A percentile compares a stretch with the other conserved stretches of the same genome.
phyloP scores from a whole-genome alignment of 2,888 invertebrate species.

The Schizotus pectinicornis region DNA sequence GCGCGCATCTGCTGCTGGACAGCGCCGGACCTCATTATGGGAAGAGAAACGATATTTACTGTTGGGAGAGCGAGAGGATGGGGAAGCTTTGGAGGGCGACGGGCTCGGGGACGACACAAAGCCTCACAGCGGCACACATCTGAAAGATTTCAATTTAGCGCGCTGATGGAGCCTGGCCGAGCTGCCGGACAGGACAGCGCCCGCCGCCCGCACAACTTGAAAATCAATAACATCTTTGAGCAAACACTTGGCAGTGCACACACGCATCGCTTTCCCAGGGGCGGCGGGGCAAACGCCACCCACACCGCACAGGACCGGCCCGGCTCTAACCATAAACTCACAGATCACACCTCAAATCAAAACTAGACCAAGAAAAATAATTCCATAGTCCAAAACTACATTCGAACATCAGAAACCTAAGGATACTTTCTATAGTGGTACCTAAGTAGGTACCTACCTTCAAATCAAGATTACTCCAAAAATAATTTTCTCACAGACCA shows the following conservation, averaged over 20 bases:
- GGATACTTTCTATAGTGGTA: too few relatives aligned
- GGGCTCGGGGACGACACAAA: conserved; percentile 33
- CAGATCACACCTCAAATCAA: conserved; percentile 13
- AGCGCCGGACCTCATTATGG: conserved; percentile 53
- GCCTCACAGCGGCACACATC: conserved; percentile 49
- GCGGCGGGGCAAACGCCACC: conserved; percentile 36
- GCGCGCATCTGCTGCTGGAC: conserved; percentile 52
- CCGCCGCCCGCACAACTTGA: conserved; percentile 54
- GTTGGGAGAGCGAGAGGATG: conserved; percentile 43
- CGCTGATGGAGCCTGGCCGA: conserved; percentile 51
- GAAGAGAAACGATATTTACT: conserved; percentile 56
- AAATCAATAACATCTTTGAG: conserved; percentile 61
- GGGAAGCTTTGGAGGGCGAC: conserved; percentile 21
- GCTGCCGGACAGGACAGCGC: conserved; percentile 46
- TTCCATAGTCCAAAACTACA: not conserved
- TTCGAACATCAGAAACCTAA: not conserved
- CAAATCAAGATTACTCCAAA: not conserved
- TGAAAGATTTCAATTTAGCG: conserved; percentile 59
- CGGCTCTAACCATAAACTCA: conserved; percentile 28
- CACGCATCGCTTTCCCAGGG: conserved; percentile 57
- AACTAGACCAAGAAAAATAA: conserved; percentile 38
- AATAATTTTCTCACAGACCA: too few relatives aligned
- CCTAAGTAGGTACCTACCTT: too few relatives aligned
- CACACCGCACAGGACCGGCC: conserved; percentile 33
- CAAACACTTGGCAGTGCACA: conserved; percentile 60